Evolutionary conservation across 2,797 vertebrate genomes (phyloP).

Genomic region (Philypnodon macrostomus): DNA sequence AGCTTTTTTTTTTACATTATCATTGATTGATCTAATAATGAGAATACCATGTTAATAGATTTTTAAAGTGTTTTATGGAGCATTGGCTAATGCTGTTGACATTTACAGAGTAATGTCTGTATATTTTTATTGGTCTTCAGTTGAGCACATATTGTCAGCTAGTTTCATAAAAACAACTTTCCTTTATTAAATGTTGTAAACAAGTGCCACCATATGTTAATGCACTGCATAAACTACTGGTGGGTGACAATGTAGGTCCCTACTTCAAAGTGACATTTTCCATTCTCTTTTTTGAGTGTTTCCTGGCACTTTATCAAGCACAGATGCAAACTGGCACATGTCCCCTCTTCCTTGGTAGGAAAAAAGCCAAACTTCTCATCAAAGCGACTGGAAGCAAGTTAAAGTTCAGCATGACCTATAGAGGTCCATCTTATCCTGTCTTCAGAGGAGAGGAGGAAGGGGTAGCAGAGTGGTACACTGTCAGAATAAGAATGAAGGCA

Average conservation of each 20-base stretch:
- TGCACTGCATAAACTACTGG: slow-evolving; percentile 22
- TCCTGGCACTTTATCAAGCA: slow-evolving; percentile 59
- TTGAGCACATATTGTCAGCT: too few species aligned
- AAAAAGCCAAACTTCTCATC: slow-evolving; percentile 51
- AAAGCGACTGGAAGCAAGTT: slow-evolving; percentile 57
- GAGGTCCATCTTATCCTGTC: slow-evolving; percentile 40
- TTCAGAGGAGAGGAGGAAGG: slow-evolving; percentile 28
- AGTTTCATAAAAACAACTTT: too few species aligned
- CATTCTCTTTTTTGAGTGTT: slow-evolving; percentile 5
- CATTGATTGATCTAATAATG: too few species aligned
- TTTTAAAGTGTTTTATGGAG: too few species aligned
- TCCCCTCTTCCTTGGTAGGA: slow-evolving; percentile 28
- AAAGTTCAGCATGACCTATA: slow-evolving; percentile 51
- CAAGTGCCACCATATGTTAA: slow-evolving; percentile 24
- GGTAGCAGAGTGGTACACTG: slow-evolving; percentile 32
- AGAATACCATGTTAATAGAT: too few species aligned
- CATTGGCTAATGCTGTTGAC: too few species aligned
- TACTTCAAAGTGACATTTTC: slow-evolving; percentile 52
- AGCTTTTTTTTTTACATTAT: too few species aligned
- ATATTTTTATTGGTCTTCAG: too few species aligned
- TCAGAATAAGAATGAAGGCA: slow-evolving; percentile 60
- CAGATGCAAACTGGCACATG: slow-evolving; percentile 47
- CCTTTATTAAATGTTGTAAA: slow-evolving; percentile 13
- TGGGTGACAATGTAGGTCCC: slow-evolving; percentile 49
- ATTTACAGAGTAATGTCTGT: too few species aligned